Evolutionary conservation across 2,888 invertebrate genomes (phyloP).

Genomic region (Eristalis intricaria): DNA sequence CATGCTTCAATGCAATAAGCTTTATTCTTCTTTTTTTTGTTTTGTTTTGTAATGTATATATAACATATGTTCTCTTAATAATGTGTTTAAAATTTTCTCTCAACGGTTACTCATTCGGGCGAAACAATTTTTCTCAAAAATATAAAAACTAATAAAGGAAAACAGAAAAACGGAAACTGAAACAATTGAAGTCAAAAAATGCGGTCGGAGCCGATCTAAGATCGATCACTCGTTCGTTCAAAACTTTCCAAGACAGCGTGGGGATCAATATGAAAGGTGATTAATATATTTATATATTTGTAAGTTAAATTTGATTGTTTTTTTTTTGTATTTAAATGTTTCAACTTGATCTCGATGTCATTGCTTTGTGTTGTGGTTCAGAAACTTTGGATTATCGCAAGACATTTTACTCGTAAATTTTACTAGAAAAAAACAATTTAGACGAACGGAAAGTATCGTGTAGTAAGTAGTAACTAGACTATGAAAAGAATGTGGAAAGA

Average conservation of each 20-base stretch:
- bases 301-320: background rate
- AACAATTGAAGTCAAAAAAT: background rate
- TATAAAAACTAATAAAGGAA: background rate
- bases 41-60: conserved; percentile 17
- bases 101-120: conserved; percentile 18
- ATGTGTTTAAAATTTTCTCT: conserved; percentile 12
- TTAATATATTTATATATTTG: conserved; percentile 18
- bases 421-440: conserved; percentile 13
- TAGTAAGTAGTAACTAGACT: conserved; percentile 24
- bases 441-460: conserved; percentile 9
- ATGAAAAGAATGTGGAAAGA: conserved; percentile 32
- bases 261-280: background rate
- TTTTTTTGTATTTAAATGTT: background rate
- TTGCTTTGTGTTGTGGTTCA: conserved; percentile 3
- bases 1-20: conserved; percentile 58
- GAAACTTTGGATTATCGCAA: background rate
- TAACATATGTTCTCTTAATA: conserved; percentile 43
- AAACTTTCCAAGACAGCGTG: conserved; percentile 2
- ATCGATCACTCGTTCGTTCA: background rate
- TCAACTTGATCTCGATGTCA: conserved; percentile 19
- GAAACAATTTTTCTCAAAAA: conserved; percentile 15
- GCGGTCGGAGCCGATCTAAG: background rate
- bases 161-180: conserved; percentile 3
- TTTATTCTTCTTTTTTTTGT: conserved; percentile 41
- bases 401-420: conserved; percentile 27